Evolutionary conservation across 2,797 vertebrate genomes (phyloP), one percentile per base, ranked within the genome.

Genomic region (Danio kyathit): DNA sequence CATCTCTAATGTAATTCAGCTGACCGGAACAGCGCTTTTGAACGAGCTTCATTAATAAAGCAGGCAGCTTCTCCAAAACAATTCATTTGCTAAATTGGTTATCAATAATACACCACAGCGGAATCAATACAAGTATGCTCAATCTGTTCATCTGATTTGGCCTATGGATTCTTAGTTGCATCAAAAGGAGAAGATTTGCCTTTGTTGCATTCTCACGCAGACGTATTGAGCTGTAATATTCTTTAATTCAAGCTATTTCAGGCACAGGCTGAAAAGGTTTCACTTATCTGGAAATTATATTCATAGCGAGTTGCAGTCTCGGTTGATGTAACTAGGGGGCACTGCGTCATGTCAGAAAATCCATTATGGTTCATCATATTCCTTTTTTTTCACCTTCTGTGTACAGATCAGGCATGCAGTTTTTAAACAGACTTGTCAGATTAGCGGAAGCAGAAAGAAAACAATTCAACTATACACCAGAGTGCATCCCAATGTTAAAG

Each of bases 251-350:
- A 65, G 38, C 49, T 17, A 44, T 75, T 71, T 74, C 61, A 74
- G 48, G 7, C 59, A 61, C 78, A 70, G 56, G 56, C 40, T 83
- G 65, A 72, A 66, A 76, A 83, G 77, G 21, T 49, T 48, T 48
- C 17, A 14, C 16, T 51, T 13, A 41, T 65, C 38, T 81, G 64
- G 5, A 76, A 72, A 63, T 57, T 12, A 16, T 11, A 61, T 76
- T 49, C n/a, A 78, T 56, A 19, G 38, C 2, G 3, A 46, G 49
- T 16, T 80, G 78, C 75, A 81, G 16, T 86, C 57, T 79, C 16
- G 14, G 29, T 71, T 43, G n/a, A 48, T 61, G 60, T 61, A 80
- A 72, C 82, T 84, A 88, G 85, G 82, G 85, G 87, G 83, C 81
- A 76, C 85, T 83, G 69, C 17, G n/a, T 82, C 60, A 82, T 74